Percentiles rank a stretch among this genome's conserved stretches.
Evolutionary conservation across 2,888 invertebrate genomes (phyloP).

Genomic region (Stictocephala bisonia): DNA sequence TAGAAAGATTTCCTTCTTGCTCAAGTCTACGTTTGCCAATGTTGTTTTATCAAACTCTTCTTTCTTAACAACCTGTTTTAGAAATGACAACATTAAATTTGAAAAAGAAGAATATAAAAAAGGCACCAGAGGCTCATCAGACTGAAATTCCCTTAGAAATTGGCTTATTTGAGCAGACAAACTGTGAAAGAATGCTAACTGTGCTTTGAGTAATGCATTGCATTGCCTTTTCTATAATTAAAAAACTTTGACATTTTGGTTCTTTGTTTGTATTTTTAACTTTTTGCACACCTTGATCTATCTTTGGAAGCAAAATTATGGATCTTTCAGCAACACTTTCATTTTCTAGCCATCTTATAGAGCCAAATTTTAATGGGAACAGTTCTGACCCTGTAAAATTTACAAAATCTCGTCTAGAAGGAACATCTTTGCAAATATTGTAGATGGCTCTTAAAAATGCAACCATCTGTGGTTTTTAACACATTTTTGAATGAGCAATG

Average conservation of each 20-base stretch:
- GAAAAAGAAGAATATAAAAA: too few species aligned
- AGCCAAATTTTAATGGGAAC: slow-evolving; percentile 60
- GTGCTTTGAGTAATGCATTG: too few species aligned
- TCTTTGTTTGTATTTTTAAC: slow-evolving; percentile 36
- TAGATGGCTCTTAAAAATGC: slow-evolving; percentile 32
- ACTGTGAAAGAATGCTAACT: too few species aligned
- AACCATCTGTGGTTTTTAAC: neutral
- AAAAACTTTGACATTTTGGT: slow-evolving; percentile 40
- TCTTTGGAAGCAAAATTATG: slow-evolving; percentile 49
- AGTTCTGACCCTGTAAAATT: slow-evolving; percentile 47
- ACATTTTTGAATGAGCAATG: slow-evolving; percentile 6
- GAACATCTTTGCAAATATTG: slow-evolving; percentile 59
- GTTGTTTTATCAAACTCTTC: too few species aligned
- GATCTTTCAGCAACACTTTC: slow-evolving; percentile 51
- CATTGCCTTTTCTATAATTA: too few species aligned
- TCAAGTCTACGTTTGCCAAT: too few species aligned
- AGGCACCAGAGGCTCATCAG: too few species aligned
- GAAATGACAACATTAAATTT: too few species aligned
- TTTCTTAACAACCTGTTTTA: too few species aligned
- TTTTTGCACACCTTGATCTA: slow-evolving; percentile 52
- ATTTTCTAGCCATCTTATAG: slow-evolving; percentile 58
- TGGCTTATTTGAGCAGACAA: too few species aligned
- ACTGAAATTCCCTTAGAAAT: too few species aligned
- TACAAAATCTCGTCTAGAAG: slow-evolving; percentile 58
- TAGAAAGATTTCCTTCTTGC: too few species aligned